Percentiles rank a stretch among this genome's conserved stretches.
These are phyloP conservation scores for Sebastes diaconus DNA, from an alignment of 2,797 vertebrate genomes.

Conservation along the genomic window DNA sequence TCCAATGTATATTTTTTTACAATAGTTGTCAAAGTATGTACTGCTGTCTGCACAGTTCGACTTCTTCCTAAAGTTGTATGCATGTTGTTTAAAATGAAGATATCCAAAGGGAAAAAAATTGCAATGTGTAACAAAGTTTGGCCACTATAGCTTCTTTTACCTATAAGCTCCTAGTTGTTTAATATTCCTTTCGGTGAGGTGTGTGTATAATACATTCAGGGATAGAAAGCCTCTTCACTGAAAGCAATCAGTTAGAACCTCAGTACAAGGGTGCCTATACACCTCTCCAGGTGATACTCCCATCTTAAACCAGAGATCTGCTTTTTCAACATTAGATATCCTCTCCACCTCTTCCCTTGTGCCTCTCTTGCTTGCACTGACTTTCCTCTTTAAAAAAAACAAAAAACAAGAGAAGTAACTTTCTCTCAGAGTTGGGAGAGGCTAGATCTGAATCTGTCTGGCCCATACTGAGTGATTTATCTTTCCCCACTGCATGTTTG, in stretches of 20 bases:
- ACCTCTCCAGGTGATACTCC: slow-evolving; percentile 59
- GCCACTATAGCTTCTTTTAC: background rate
- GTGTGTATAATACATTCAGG: slow-evolving; percentile 17
- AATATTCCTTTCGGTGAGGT: slow-evolving; percentile 14
- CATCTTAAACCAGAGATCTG: slow-evolving; percentile 50
- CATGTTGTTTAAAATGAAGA: background rate
- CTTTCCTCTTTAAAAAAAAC: background rate
- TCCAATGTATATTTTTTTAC: background rate
- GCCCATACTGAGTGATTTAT: slow-evolving; percentile 54
- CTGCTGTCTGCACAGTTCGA: background rate
- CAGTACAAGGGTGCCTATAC: background rate
- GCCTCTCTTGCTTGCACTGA: slow-evolving; percentile 21
- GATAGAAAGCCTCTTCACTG: slow-evolving; percentile 20
- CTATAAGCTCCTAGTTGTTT: slow-evolving; percentile 3
- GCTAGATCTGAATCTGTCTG: slow-evolving; percentile 46
- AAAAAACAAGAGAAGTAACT: slow-evolving; percentile 33
- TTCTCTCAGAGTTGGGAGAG: slow-evolving; percentile 26
- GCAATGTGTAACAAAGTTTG: background rate
- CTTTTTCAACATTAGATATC: slow-evolving; percentile 39
- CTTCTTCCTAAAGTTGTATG: background rate
- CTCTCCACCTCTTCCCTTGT: slow-evolving; percentile 18
- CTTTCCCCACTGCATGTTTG: slow-evolving; percentile 13
- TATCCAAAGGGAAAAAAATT: background rate
- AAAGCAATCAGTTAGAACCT: slow-evolving; percentile 34
- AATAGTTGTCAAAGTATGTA: background rate